Evolutionary conservation across 1,140 invertebrate species (phyloP).

Genomic region (Papilio dardanus): DNA sequence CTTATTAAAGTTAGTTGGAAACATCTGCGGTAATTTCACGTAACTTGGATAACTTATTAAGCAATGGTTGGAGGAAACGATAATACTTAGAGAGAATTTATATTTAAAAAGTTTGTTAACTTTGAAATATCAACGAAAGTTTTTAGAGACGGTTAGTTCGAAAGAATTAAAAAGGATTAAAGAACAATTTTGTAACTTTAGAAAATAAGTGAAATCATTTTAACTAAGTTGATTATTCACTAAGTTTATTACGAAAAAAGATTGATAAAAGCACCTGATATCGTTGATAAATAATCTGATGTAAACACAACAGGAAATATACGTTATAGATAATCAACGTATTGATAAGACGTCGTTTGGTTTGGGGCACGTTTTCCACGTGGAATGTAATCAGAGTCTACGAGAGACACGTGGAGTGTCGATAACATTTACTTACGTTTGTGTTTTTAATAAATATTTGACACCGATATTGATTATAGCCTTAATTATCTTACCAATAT

Average conservation of each 20-base stretch:
- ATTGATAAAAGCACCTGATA: background rate
- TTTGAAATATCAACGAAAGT: background rate
- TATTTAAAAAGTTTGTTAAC: background rate
- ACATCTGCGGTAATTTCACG: background rate
- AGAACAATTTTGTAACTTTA: too few relatives aligned
- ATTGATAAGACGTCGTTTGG: background rate
- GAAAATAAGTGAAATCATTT: too few relatives aligned
- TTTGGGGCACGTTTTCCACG: slow-evolving; percentile 18
- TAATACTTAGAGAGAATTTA: background rate
- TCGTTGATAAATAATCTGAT: background rate
- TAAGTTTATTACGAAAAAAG: too few relatives aligned
- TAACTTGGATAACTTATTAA: slow-evolving; percentile 12
- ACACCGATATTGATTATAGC: background rate
- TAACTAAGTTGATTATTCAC: too few relatives aligned
- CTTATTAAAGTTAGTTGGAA: background rate
- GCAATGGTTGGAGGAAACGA: background rate
- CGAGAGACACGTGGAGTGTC: slow-evolving; percentile 1
- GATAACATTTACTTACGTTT: background rate
- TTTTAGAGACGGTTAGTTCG: background rate
- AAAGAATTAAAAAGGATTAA: too few relatives aligned
- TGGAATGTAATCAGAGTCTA: slow-evolving; percentile 2
- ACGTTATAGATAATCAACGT: background rate
- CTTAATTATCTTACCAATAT: background rate
- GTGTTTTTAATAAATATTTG: background rate
- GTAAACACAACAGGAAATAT: background rate